phyloP scores from a whole-genome alignment of 2,888 invertebrate genomes.

The Plagodis pulveraria region DNA sequence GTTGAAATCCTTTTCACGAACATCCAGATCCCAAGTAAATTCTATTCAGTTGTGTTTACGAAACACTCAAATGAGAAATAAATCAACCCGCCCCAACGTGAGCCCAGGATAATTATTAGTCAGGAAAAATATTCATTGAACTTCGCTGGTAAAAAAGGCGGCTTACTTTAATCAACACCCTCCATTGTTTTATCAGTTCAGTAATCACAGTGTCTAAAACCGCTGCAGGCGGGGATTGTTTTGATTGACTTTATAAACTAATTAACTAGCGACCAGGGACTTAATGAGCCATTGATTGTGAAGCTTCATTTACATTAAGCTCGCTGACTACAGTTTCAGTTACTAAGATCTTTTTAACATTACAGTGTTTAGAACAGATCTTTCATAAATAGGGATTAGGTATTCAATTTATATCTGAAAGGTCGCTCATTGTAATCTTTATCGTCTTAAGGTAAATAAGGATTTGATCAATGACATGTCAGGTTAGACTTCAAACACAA shows the following conservation, averaged over 20 bases:
- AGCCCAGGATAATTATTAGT: slow-evolving; percentile 11
- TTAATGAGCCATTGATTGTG: slow-evolving; percentile 32
- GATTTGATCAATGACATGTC: too few species aligned
- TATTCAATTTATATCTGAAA: too few species aligned
- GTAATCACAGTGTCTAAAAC: slow-evolving; percentile 46
- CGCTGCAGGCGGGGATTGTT: slow-evolving; percentile 45
- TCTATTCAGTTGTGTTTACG: background rate
- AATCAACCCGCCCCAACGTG: slow-evolving; percentile 6
- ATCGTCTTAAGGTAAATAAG: too few species aligned
- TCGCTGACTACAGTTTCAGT: slow-evolving; percentile 11
- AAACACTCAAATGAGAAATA: slow-evolving; percentile 1
- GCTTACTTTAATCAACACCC: slow-evolving; percentile 35
- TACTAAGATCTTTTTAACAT: slow-evolving; percentile 1
- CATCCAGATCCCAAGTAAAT: background rate
- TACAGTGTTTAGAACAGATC: too few species aligned
- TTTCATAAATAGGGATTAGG: too few species aligned
- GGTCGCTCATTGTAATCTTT: too few species aligned
- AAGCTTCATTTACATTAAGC: slow-evolving; percentile 22
- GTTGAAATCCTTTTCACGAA: too few species aligned
- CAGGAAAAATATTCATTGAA: slow-evolving; percentile 12
- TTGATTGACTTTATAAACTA: slow-evolving; percentile 56
- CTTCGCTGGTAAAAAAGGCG: slow-evolving; percentile 12
- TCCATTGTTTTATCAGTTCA: slow-evolving; percentile 40
- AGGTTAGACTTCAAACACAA: too few species aligned
- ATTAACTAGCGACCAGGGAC: slow-evolving; percentile 45